phyloP scores from a whole-genome alignment of 1,140 invertebrate genomes.

The Cotesia chilonis region DNA sequence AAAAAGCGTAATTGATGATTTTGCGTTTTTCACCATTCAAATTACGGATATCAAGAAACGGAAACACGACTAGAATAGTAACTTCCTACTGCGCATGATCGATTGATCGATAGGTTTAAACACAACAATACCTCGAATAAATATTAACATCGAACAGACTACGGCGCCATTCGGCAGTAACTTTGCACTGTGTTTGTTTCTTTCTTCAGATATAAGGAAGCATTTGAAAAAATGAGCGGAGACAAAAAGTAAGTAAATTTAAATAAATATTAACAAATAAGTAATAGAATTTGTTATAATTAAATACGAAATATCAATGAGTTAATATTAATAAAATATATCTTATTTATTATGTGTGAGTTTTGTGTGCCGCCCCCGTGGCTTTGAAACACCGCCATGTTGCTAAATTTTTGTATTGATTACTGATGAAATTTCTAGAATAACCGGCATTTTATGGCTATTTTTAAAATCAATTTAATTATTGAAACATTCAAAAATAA shows the following conservation, averaged over 20 bases:
- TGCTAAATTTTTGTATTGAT: slow-evolving; percentile 60
- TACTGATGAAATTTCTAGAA: slow-evolving; percentile 57
- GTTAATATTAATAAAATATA: neutral
- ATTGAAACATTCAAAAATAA: neutral
- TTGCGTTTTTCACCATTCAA: no score
- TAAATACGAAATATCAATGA: neutral
- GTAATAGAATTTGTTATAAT: slow-evolving; percentile 10
- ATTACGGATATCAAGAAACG: no score
- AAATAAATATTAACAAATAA: neutral
- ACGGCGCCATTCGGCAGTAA: slow-evolving; percentile 42
- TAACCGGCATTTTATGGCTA: slow-evolving; percentile 21
- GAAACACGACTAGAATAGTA: no score
- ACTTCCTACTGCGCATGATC: slow-evolving; percentile 24
- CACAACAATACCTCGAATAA: slow-evolving; percentile 44
- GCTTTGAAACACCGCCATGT: slow-evolving; percentile 58
- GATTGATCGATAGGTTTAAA: slow-evolving; percentile 44
- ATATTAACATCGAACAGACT: slow-evolving; percentile 35
- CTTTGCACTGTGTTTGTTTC: slow-evolving; percentile 54
- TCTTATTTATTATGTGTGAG: slow-evolving; percentile 6
- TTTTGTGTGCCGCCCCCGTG: slow-evolving; percentile 42
- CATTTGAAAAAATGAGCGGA: slow-evolving; percentile 56
- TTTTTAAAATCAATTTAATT: neutral
- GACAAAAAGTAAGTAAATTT: slow-evolving; percentile 60
- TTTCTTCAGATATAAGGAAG: slow-evolving; percentile 41
- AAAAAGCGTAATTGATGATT: no score